Conservation (phyloP, 1,140 invertebrate species). For the Camponotus floridanus region DNA sequence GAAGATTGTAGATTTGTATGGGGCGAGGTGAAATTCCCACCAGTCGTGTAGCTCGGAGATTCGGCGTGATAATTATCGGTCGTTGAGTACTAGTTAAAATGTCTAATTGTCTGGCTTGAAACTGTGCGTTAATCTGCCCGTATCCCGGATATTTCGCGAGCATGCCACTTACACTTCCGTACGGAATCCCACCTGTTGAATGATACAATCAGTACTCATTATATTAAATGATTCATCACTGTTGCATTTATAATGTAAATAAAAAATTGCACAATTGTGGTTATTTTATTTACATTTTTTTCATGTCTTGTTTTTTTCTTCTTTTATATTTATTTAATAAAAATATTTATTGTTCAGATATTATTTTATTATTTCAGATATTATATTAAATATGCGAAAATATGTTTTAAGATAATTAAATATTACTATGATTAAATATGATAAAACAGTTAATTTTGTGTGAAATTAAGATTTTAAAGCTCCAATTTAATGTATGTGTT, state of each 20-base stretch:
- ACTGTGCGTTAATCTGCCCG: conserved; percentile 12
- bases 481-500: background rate
- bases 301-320: background rate
- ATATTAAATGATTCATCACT: background rate
- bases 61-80: conserved; percentile 65
- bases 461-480: background rate
- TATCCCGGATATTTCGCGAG: conserved; percentile 71
- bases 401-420: background rate
- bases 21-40: conserved; percentile 59
- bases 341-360: background rate
- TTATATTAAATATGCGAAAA: background rate
- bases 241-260: background rate
- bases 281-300: background rate
- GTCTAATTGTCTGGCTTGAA: conserved; percentile 28
- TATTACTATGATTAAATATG: background rate
- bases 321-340: background rate
- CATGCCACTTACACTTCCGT: conserved; percentile 81
- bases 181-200: conserved; percentile 82
- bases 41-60: conserved; percentile 68
- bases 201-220: conserved; percentile 7
- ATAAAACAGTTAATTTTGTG: background rate
- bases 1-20: conserved; percentile 77
- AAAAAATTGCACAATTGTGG: background rate
- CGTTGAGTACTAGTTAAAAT: background rate
- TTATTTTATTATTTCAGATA: background rate